phyloP scores from a whole-genome alignment of 2,888 invertebrate genomes.

The Trichopria drosophilae region DNA sequence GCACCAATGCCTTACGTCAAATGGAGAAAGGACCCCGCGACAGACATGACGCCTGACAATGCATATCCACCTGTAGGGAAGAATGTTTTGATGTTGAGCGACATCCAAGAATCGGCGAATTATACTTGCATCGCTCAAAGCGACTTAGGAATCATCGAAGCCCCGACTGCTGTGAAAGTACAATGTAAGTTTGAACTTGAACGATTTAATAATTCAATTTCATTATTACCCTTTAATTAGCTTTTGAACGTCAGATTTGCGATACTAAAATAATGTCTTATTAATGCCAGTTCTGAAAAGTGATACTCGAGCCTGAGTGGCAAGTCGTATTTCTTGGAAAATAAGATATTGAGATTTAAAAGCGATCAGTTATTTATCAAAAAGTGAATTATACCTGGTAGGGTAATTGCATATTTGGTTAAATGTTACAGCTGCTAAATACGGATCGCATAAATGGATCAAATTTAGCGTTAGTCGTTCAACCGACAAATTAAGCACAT shows the following conservation, averaged over 20 bases:
- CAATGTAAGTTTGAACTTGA: slow-evolving; percentile 87
- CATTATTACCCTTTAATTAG: too few relatives aligned
- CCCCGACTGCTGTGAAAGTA: slow-evolving; percentile 86
- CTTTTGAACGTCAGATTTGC: too few relatives aligned
- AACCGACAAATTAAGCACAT: too few relatives aligned
- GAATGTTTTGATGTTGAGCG: slow-evolving; percentile 82
- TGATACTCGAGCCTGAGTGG: slow-evolving; percentile 13
- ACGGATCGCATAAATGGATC: too few relatives aligned
- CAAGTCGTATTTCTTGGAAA: too few relatives aligned
- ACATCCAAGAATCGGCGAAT: slow-evolving; percentile 90
- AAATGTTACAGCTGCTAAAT: too few relatives aligned
- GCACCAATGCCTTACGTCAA: slow-evolving; percentile 98
- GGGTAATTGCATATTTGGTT: too few relatives aligned
- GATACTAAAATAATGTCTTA: slow-evolving; percentile 3
- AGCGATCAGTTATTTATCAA: too few relatives aligned
- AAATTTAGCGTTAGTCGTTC: too few relatives aligned
- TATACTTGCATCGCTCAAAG: slow-evolving; percentile 97
- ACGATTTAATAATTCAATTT: too few relatives aligned
- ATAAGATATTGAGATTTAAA: too few relatives aligned
- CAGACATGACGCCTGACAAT: slow-evolving; percentile 87
- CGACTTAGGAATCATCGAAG: slow-evolving; percentile 88
- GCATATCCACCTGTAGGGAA: slow-evolving; percentile 81
- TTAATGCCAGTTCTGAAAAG: slow-evolving; percentile 9
- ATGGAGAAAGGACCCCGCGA: slow-evolving; percentile 81
- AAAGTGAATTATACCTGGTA: too few relatives aligned